These are phyloP conservation scores for Eurytoma adleriae DNA, from an alignment of 2,888 invertebrate species.

Conservation along the genomic window DNA sequence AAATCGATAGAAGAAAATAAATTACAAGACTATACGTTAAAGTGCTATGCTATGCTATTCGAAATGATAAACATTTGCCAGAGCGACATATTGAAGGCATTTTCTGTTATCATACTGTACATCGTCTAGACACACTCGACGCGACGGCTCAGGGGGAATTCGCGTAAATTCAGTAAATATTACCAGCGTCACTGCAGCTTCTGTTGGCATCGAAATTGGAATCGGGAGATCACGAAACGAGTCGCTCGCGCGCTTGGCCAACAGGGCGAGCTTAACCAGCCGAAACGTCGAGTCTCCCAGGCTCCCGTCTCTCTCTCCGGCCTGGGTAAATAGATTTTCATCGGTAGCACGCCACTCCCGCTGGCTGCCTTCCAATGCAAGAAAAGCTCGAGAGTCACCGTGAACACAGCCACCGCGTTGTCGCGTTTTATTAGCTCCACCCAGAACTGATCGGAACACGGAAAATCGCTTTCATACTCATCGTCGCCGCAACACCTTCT, in stretches of 20 bases:
- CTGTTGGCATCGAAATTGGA: slow-evolving; percentile 35
- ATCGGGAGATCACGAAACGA: not conserved
- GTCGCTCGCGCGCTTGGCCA: no score
- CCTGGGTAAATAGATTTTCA: slow-evolving; percentile 44
- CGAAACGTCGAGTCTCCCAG: not conserved
- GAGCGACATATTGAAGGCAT: no score
- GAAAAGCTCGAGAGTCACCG: slow-evolving; percentile 3
- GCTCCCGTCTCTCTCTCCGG: not conserved
- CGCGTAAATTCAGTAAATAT: slow-evolving; percentile 31
- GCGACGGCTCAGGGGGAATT: not conserved
- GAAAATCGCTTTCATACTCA: slow-evolving; percentile 27
- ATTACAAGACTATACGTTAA: no score
- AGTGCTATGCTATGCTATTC: no score
- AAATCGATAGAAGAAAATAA: no score
- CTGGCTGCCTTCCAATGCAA: slow-evolving; percentile 49
- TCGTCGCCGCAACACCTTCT: slow-evolving; percentile 3
- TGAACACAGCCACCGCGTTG: no score
- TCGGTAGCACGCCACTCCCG: not conserved
- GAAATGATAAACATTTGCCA: no score
- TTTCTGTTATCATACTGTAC: no score
- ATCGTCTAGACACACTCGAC: no score
- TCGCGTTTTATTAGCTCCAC: slow-evolving; percentile 24
- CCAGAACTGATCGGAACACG: not conserved
- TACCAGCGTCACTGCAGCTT: not conserved
- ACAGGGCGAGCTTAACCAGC: slow-evolving; percentile 10